These are phyloP conservation scores for Pristionchus exspectatus DNA, from an alignment of 2,888 invertebrate genomes.

Conservation along the genomic window DNA sequence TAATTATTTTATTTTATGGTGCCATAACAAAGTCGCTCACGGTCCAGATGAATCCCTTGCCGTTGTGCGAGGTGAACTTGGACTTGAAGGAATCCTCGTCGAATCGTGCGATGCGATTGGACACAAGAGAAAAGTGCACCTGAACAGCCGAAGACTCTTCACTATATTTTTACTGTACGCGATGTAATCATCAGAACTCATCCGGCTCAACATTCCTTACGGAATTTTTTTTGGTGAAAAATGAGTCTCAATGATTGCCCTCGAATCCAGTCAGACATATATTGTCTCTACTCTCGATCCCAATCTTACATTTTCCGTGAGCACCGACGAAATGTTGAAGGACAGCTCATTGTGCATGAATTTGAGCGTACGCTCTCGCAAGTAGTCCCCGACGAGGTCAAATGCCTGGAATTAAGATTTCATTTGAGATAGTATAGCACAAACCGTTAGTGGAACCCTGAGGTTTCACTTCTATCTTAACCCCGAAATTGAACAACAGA, in stretches of 20 bases:
- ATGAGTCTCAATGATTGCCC: too few relatives aligned
- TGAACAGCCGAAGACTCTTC: conserved; percentile 14
- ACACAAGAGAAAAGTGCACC: conserved; percentile 70
- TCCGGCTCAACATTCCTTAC: too few relatives aligned
- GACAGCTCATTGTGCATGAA: conserved; percentile 75
- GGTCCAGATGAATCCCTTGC: conserved; percentile 75
- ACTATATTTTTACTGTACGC: background rate
- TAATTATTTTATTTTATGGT: too few relatives aligned
- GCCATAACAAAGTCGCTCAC: conserved; percentile 63
- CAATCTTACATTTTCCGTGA: conserved; percentile 56
- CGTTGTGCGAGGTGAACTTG: conserved; percentile 64
- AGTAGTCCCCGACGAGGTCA: conserved; percentile 70
- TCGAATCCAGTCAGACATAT: too few relatives aligned
- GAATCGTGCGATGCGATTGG: conserved; percentile 68
- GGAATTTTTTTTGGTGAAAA: too few relatives aligned
- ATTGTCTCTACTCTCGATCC: too few relatives aligned
- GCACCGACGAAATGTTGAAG: conserved; percentile 70
- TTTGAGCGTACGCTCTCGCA: conserved; percentile 71
- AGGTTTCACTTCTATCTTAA: too few relatives aligned
- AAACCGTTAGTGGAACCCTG: too few relatives aligned
- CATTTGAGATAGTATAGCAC: too few relatives aligned
- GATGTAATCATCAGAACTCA: too few relatives aligned
- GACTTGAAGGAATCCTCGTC: conserved; percentile 71
- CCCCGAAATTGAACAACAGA: conserved; percentile 21
- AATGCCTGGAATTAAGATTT: conserved; percentile 60